Conservation (phyloP, 2,113 vertebrate genomes). For the Neofelis nebulosa region DNA sequence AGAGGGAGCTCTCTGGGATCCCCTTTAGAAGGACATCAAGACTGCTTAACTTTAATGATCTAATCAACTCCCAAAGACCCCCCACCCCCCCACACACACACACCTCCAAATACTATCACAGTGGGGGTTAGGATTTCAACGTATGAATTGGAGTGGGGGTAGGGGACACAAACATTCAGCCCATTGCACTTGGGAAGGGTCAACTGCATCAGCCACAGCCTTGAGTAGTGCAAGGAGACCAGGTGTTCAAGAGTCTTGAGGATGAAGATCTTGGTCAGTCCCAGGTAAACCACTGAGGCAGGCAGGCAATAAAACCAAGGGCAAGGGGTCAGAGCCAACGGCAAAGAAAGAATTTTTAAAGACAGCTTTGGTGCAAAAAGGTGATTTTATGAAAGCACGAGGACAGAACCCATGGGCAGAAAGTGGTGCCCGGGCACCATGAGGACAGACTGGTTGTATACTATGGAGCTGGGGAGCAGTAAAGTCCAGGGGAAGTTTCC, state of each 20-base stretch:
- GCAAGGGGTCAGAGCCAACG: background rate
- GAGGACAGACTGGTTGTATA: too few relatives aligned
- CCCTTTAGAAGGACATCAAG: background rate
- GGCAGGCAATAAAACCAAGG: background rate
- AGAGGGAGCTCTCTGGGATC: background rate
- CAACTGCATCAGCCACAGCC: background rate
- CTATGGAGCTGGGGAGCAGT: too few relatives aligned
- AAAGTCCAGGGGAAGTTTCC: too few relatives aligned
- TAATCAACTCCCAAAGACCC: background rate
- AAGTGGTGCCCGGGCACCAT: too few relatives aligned
- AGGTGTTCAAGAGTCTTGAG: background rate
- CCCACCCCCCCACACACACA: background rate
- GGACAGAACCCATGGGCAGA: too few relatives aligned
- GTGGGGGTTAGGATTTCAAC: too few relatives aligned
- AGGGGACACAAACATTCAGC: background rate
- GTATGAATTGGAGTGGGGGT: too few relatives aligned
- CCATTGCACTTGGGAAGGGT: background rate
- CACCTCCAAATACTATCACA: background rate
- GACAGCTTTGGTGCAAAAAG: too few relatives aligned
- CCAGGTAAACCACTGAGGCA: background rate
- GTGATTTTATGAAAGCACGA: too few relatives aligned
- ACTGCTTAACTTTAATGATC: background rate
- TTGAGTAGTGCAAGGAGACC: background rate
- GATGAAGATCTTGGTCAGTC: background rate
- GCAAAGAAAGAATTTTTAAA: too few relatives aligned